Evolutionary conservation across 2,797 vertebrate genomes (phyloP).

Genomic region (Sphaeramia orbicularis): DNA sequence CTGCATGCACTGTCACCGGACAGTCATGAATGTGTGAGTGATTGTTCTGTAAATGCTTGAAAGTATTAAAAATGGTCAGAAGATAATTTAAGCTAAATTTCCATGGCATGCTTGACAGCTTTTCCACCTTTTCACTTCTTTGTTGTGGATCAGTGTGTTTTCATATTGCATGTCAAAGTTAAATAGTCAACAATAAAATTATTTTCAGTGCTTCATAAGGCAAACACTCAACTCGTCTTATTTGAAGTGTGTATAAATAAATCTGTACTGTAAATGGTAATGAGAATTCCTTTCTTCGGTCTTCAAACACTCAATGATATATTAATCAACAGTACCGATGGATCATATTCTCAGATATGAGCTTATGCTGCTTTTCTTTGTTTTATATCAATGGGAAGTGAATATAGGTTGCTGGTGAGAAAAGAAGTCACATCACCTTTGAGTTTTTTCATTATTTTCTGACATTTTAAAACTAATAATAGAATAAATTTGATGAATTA

Average conservation of each 20-base stretch:
- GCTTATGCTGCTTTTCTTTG: no score
- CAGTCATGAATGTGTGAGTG: slow-evolving; percentile 45
- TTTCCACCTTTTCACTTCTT: neutral
- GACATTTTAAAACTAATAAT: no score
- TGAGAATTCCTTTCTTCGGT: neutral
- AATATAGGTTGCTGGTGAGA: no score
- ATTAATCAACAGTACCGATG: neutral
- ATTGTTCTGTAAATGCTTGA: slow-evolving; percentile 62
- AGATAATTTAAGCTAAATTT: slow-evolving; percentile 27
- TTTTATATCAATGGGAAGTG: no score
- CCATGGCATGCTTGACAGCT: slow-evolving; percentile 38
- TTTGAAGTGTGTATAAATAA: slow-evolving; percentile 27
- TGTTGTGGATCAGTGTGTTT: neutral
- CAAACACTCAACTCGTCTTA: slow-evolving; percentile 1
- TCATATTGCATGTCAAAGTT: slow-evolving; percentile 2
- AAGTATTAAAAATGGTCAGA: slow-evolving; percentile 58
- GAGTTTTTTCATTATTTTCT: no score
- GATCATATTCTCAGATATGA: no score
- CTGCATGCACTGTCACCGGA: slow-evolving; percentile 39
- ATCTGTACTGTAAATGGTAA: slow-evolving; percentile 18
- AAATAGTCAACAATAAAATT: slow-evolving; percentile 7
- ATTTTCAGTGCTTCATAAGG: slow-evolving; percentile 11
- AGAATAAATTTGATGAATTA: no score
- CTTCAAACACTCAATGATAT: neutral
- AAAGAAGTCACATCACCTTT: no score